phyloP scores from a whole-genome alignment of 1,140 invertebrate genomes.

The Gonioctena quinquepunctata region DNA sequence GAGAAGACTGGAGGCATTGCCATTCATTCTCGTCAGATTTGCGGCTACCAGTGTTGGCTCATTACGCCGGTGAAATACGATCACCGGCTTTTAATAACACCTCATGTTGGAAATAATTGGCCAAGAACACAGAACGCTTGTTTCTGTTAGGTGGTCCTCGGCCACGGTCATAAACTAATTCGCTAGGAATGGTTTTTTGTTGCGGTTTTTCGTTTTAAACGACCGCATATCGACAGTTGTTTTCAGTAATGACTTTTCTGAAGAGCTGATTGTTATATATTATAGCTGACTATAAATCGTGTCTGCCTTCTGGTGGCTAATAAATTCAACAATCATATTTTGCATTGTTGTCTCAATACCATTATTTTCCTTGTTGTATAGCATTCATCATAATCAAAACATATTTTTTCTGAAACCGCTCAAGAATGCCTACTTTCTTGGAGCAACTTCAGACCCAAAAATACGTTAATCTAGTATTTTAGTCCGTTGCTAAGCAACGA shows the following conservation, averaged over 20 bases:
- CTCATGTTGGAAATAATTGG: conserved; percentile 49
- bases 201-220: neutral
- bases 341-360: no score
- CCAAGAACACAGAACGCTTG: conserved; percentile 47
- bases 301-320: no score
- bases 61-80: conserved; percentile 48
- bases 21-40: conserved; percentile 41
- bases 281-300: no score
- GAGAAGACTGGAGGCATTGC: conserved; percentile 18
- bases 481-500: no score
- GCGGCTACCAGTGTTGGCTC: conserved; percentile 46
- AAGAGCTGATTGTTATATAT: neutral
- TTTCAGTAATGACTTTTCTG: neutral
- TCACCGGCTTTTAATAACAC: conserved; percentile 47
- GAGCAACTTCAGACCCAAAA: no score
- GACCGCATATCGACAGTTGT: neutral
- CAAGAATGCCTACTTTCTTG: no score
- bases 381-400: no score
- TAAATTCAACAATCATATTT: no score
- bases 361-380: no score
- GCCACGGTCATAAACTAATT: conserved; percentile 29
- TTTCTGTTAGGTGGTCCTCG: conserved; percentile 43
- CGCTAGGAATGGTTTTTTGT: conserved; percentile 20
- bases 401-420: no score
- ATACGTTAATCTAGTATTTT: no score